A percentile compares a stretch with the other conserved stretches of the same genome.
phyloP scores from a whole-genome alignment of 2,888 invertebrate genomes.

The Stenotaenia linearis region DNA sequence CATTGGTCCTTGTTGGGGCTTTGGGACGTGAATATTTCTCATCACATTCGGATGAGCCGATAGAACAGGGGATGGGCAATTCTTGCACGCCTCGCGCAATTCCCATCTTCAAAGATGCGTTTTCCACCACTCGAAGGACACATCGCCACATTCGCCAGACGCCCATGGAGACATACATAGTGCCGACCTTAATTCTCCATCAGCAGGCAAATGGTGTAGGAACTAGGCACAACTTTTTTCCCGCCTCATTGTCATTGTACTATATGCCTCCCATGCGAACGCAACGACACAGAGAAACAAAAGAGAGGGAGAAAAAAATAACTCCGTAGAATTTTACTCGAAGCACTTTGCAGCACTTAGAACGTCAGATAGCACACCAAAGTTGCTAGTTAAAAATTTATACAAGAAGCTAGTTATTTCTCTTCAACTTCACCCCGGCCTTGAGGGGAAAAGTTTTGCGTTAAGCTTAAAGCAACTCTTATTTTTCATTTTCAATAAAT shows the following conservation, averaged over 20 bases:
- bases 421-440: neutral
- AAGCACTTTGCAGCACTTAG: conserved; percentile 6
- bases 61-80: conserved; percentile 19
- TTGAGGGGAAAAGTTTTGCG: neutral
- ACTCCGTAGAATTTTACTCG: neutral
- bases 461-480: neutral
- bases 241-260: conserved; percentile 12
- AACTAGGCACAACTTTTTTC: conserved; percentile 11
- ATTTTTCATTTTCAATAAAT: neutral
- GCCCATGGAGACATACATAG: conserved; percentile 1
- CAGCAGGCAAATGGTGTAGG: conserved; percentile 15
- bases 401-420: neutral
- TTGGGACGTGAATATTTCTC: conserved; percentile 15
- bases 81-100: conserved; percentile 15
- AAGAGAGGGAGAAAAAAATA: neutral
- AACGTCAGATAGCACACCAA: neutral
- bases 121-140: conserved; percentile 7
- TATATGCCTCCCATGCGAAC: neutral
- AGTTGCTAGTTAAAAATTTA: neutral
- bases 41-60: conserved; percentile 15
- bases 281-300: neutral
- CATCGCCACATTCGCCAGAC: neutral
- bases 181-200: conserved; percentile 19
- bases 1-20: conserved; percentile 15
- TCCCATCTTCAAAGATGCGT: neutral